Evolutionary conservation across 2,797 vertebrate genomes (phyloP).

Genomic region (Falco novaeseelandiae): DNA sequence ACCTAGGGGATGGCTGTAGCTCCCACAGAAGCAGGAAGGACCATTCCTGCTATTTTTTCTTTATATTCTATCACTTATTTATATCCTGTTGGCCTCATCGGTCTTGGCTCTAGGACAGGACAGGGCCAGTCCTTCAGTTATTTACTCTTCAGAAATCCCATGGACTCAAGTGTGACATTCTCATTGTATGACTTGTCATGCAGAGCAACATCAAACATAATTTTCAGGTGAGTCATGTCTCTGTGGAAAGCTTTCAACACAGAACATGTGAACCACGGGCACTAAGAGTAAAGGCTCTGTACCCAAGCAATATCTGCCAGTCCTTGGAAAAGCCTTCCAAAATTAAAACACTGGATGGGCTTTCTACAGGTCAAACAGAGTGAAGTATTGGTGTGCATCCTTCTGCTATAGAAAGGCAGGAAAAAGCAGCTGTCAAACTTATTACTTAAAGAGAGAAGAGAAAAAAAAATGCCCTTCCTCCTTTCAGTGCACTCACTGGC

Average conservation of each 20-base stretch:
- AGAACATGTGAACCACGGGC: neutral
- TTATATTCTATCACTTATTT: neutral
- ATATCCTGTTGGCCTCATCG: neutral
- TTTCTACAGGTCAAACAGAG: neutral
- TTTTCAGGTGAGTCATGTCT: neutral
- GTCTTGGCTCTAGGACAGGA: neutral
- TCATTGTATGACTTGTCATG: neutral
- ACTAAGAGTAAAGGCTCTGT: neutral
- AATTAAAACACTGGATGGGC: neutral
- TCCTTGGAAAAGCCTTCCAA: neutral
- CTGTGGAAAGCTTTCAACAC: neutral
- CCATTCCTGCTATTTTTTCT: neutral
- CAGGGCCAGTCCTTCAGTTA: neutral
- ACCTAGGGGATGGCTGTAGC: neutral
- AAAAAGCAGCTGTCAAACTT: neutral
- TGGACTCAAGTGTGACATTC: neutral
- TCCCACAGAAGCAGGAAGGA: neutral
- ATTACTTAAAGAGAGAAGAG: neutral
- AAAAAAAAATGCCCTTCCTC: neutral
- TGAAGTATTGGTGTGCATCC: neutral
- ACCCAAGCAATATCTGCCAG: neutral
- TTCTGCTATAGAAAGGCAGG: neutral
- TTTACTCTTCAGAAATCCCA: neutral
- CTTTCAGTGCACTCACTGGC: conserved; percentile 78
- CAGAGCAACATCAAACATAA: neutral